A percentile compares a stretch with the other conserved stretches of the same genome.
These are phyloP conservation scores for Otolemur garnettii DNA, from an alignment of 2,113 vertebrate genomes.

Conservation along the genomic window DNA sequence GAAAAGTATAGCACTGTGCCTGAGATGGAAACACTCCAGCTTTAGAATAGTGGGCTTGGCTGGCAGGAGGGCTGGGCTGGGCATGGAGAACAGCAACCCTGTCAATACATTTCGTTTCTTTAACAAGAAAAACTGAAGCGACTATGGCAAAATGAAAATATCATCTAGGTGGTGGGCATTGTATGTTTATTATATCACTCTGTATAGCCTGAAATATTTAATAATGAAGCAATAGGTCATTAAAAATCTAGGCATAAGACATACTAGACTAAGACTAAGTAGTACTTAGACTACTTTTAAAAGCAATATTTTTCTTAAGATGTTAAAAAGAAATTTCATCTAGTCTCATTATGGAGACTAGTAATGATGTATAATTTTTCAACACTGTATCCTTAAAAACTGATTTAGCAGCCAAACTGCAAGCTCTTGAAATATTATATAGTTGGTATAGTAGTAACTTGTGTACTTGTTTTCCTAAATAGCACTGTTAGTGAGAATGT, in stretches of 20 bases:
- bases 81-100: not conserved
- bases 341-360: not conserved
- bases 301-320: not conserved
- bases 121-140: not conserved
- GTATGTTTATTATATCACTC: not conserved
- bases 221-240: not conserved
- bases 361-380: not conserved
- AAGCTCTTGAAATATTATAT: not conserved
- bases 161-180: not conserved
- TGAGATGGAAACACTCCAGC: not conserved
- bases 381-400: not conserved
- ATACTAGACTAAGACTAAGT: not conserved
- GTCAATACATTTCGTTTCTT: not conserved
- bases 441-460: slow-evolving; percentile 1
- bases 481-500: not conserved
- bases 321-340: slow-evolving; percentile 4
- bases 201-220: slow-evolving; percentile 35
- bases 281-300: not conserved
- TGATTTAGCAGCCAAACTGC: not conserved
- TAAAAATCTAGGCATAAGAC: not conserved
- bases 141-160: not conserved
- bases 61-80: not conserved
- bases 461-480: not conserved
- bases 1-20: not conserved
- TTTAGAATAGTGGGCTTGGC: not conserved